Evolutionary conservation across 2,888 invertebrate species (phyloP).

Genomic region (Notodonta ziczac): DNA sequence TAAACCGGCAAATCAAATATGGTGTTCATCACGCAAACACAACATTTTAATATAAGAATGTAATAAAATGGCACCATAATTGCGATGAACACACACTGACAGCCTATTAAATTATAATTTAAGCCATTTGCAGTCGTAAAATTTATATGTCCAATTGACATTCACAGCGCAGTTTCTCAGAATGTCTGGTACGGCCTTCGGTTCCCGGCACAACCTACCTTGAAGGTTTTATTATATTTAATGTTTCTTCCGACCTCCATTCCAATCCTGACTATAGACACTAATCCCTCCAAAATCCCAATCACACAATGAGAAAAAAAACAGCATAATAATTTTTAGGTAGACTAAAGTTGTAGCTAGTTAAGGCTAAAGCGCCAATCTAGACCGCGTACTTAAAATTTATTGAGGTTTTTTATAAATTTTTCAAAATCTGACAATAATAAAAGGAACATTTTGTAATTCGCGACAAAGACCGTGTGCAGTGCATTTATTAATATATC

Average conservation of each 20-base stretch:
- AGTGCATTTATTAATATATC: no score
- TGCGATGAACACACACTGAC: constrained; percentile 22
- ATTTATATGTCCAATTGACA: constrained; percentile 59
- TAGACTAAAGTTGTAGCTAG: no score
- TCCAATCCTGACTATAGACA: no score
- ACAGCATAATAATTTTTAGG: no score
- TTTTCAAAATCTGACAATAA: no score
- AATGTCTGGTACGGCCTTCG: constrained; percentile 30
- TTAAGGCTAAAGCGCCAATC: no score
- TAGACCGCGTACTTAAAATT: no score
- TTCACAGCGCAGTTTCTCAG: constrained; percentile 51
- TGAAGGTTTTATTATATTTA: neutral
- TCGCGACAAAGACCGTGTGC: no score
- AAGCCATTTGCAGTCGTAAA: constrained; percentile 64
- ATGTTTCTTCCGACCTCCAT: neutral
- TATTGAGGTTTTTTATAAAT: no score
- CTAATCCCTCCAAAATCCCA: no score
- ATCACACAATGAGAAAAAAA: no score
- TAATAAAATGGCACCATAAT: constrained; percentile 28
- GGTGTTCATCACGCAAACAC: neutral
- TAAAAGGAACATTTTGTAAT: no score
- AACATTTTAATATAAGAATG: constrained; percentile 7
- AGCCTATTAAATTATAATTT: constrained; percentile 54
- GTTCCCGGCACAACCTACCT: neutral
- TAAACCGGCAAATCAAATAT: neutral